Evolutionary conservation across 2,797 vertebrate genomes (phyloP).

Genomic region (Manis javanica): DNA sequence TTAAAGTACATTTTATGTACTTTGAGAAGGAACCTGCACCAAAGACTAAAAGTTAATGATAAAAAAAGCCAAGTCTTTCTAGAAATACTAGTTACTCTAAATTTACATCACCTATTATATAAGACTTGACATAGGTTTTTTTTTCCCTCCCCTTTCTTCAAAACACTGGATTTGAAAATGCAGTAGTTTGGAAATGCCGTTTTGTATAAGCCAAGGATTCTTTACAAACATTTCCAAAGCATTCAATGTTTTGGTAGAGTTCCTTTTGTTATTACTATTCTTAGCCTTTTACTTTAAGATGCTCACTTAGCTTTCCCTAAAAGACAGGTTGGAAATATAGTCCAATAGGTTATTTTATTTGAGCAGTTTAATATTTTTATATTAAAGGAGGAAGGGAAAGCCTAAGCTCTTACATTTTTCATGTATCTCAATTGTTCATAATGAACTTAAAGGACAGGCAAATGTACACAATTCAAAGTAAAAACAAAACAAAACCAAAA

Average conservation of each 20-base stretch:
- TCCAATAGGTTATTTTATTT: background rate
- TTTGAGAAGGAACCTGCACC: slow-evolving; percentile 85
- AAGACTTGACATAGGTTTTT: background rate
- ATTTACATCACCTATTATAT: slow-evolving; percentile 61
- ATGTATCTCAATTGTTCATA: background rate
- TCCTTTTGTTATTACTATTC: background rate
- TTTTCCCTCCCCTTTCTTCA: background rate
- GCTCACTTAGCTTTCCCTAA: background rate
- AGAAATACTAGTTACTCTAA: slow-evolving; percentile 77
- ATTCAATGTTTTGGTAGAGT: background rate
- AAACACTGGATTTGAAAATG: slow-evolving; percentile 39
- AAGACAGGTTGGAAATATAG: slow-evolving; percentile 38
- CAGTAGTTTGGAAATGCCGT: background rate
- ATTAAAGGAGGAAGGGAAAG: background rate
- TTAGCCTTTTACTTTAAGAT: background rate
- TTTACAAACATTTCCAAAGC: background rate
- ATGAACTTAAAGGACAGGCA: background rate
- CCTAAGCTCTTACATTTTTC: background rate
- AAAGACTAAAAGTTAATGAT: slow-evolving; percentile 83
- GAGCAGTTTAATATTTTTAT: slow-evolving; percentile 12
- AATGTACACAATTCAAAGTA: background rate
- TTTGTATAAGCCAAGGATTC: background rate
- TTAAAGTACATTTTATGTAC: slow-evolving; percentile 87
- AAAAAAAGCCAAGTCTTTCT: slow-evolving; percentile 81
- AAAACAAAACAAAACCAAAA: slow-evolving; percentile 36